These are phyloP conservation scores for Leptoclinus maculatus DNA, from an alignment of 2,797 vertebrate genomes.

Conservation along the genomic window DNA sequence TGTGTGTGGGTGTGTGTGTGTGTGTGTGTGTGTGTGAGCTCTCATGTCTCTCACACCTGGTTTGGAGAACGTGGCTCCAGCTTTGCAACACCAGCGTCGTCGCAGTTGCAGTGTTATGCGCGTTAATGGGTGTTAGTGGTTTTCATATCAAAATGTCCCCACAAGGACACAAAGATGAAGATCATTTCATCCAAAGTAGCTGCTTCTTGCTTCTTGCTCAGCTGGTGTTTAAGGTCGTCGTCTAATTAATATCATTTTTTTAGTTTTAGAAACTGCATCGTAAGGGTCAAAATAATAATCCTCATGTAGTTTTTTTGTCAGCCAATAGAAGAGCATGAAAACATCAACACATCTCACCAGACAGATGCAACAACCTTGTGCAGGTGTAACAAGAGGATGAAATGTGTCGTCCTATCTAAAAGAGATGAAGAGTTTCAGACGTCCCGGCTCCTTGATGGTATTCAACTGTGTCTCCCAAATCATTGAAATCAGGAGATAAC, in stretches of 20 bases:
- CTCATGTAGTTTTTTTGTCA: neutral
- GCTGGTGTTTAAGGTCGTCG: neutral
- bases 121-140: neutral
- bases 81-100: constrained; percentile 23
- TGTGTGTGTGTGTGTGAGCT: neutral
- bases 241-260: neutral
- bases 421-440: constrained; percentile 19
- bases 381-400: neutral
- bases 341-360: neutral
- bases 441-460: neutral
- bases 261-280: neutral
- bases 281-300: neutral
- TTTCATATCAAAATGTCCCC: neutral
- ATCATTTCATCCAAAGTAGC: neutral
- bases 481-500: constrained; percentile 36
- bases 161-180: neutral
- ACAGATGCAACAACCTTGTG: neutral
- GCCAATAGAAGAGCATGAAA: neutral
- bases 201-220: neutral
- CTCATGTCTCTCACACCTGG: constrained; percentile 57
- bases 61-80: constrained; percentile 43
- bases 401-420: constrained; percentile 17
- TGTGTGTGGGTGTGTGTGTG: constrained; percentile 18
- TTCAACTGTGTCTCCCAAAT: constrained; percentile 25
- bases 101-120: neutral